A percentile compares a stretch with the other conserved stretches of the same genome.
These are phyloP conservation scores for Drepana falcataria DNA, from an alignment of 2,888 invertebrate genomes.

Conservation along the genomic window DNA sequence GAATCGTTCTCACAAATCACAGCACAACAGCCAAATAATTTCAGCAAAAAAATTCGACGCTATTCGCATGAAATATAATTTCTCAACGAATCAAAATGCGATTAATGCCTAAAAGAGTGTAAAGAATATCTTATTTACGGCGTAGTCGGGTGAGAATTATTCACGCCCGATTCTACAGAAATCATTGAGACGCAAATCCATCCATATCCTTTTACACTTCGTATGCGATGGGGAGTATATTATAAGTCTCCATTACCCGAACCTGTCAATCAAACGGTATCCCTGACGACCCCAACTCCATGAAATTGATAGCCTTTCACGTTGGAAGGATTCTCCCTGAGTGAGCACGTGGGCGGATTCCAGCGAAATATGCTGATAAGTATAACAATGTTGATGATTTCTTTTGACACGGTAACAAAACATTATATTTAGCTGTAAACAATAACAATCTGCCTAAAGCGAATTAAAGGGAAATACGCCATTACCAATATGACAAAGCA, in stretches of 20 bases:
- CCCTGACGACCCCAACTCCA: conserved; percentile 43
- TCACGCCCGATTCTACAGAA: conserved; percentile 45
- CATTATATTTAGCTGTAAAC: conserved; percentile 24
- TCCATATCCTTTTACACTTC: conserved; percentile 47
- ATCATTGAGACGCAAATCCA: conserved; percentile 42
- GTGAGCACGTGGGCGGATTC: conserved; percentile 11
- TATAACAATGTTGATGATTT: conserved; percentile 10
- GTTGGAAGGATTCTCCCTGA: conserved; percentile 28
- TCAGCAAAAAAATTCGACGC: conserved; percentile 3
- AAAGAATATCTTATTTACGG: conserved; percentile 36
- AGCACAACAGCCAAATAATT: not conserved
- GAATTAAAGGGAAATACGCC: conserved; percentile 22
- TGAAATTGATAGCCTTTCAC: conserved; percentile 57
- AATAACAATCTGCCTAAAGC: too few species aligned
- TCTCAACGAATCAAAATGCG: conserved; percentile 12
- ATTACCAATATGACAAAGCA: conserved; percentile 33
- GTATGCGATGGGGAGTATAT: conserved; percentile 34
- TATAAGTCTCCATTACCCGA: conserved; percentile 44
- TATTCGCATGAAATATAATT: conserved; percentile 7
- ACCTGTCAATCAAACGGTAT: conserved; percentile 59
- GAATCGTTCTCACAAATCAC: not conserved
- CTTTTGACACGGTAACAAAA: conserved; percentile 21
- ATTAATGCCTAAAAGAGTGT: conserved; percentile 9
- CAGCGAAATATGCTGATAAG: conserved; percentile 21
- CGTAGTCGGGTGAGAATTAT: conserved; percentile 36